Base-by-base conservation (phyloP, 1,140 invertebrate species). In the Aphelinus certus region DNA sequence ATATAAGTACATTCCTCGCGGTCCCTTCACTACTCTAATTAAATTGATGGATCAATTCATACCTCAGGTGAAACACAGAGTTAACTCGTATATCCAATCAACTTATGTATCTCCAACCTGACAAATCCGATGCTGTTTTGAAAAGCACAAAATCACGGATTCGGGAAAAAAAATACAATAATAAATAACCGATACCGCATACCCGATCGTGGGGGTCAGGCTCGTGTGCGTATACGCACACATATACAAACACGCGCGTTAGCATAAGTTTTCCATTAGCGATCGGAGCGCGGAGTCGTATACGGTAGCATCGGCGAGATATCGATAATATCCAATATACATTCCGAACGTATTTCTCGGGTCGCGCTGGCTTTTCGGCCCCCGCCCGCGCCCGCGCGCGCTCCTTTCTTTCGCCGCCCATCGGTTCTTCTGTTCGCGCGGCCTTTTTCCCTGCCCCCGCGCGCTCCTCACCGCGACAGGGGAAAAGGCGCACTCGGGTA, bases 231-330 rank as follows among this genome's bases (percentile, higher is more conserved):
- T n/a, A 49, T 7, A 56, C 26, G 26, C 26, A 26, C 26, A 26
- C 26, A 26, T 26, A 26, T 26, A 26, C 48, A 26, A 26, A 10
- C 47, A 49, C 1, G 4, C n/a, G 9, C 43, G 49, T 83, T 83
- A 76, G 80, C 83, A 86, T 84, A 84, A 86, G 77, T 82, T 84
- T 86, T 86, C 84, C 83, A 85, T 86, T 84, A 85, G 80, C 78
- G 68, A 55, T 58, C 74, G 76, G 72, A 76, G 4, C 4, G 48
- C 49, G 49, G 6, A 48, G 45, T 10, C 48, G 51, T 10, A 63
- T 3, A 60, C 2, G 56, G 47, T n/a, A n/a, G 48, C 5, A 7
- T 9, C 55, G 46, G 51, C 79, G 74, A 81, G 75, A 83, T 81
- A 81, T 82, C 81, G 82, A 81, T 84, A 82, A 86, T 83, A 82